Evolutionary conservation across 2,888 invertebrate genomes (phyloP), one percentile per base, ranked within the genome.

Genomic region (Glomeris marginata): DNA sequence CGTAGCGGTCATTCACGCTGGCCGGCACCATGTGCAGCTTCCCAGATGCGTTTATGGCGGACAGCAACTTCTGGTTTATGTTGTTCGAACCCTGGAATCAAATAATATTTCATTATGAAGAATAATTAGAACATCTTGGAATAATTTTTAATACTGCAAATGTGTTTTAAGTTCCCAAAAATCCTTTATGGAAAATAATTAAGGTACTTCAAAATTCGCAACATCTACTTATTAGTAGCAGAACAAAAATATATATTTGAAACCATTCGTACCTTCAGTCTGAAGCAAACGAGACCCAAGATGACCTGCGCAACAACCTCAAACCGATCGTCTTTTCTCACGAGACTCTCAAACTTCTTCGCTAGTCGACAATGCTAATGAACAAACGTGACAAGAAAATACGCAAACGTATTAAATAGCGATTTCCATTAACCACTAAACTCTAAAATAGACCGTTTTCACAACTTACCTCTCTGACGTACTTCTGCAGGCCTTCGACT

Each of bases 11-110:
- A 62, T 86, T 83, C 18, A 92, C 81, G 41, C 77, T 80, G 0
- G 94, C 87, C 1, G 94, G 94, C 11, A 94, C 94, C 94, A 97
- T 95, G 67, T 97, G 95, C 54, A 97, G 71, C 66, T 84, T 85
- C 13, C 92, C 95, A 3, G 92, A 91, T 52, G 86, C 92, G 64
- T 97, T 97, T 59, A 97, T 88, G 56, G 78, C 77, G 52, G 88
- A 87, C 59, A 97, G 69, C 37, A 97, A 72, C 66, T 87, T 88
- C 68, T 94, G 90, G 66, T 95, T 95, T 46, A 90, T 40, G 15
- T 38, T 37, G 20, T 53, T 51, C 1, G 53, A 50, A 20, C 53
- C 53, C 53, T 53, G 18, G 5, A 46, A 44, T 28, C 16, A 42
- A 18, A 20, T n/a, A 42, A 18, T 20, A 42, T 11, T 13, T 11